Percentiles rank a stretch among this genome's conserved stretches.
These are phyloP conservation scores for Ypsolopha sequella DNA, from an alignment of 2,888 invertebrate species.

Conservation along the genomic window DNA sequence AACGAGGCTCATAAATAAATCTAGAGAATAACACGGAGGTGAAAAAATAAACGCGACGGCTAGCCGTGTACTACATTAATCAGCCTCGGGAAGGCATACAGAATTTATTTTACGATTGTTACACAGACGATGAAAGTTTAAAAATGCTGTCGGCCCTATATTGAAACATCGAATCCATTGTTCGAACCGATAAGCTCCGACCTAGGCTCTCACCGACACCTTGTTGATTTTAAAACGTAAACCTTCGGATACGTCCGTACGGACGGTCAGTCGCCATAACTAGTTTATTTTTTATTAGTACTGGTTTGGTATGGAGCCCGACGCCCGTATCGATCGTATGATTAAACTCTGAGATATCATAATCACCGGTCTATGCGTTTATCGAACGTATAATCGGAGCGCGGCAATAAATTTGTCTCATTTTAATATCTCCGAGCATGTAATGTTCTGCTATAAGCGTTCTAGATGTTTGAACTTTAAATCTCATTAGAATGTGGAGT, in stretches of 20 bases:
- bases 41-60: conserved; percentile 57
- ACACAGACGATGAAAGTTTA: conserved; percentile 67
- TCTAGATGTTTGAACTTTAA: conserved; percentile 38
- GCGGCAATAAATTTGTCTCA: conserved; percentile 67
- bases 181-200: conserved; percentile 39
- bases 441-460: conserved; percentile 45
- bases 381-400: conserved; percentile 65
- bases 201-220: conserved; percentile 35
- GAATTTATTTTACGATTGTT: conserved; percentile 70
- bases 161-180: conserved; percentile 67
- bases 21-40: conserved; percentile 52
- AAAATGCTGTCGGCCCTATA: conserved; percentile 66
- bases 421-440: conserved; percentile 63
- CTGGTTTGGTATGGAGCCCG: conserved; percentile 65
- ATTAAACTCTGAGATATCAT: conserved; percentile 66
- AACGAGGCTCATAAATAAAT: conserved; percentile 52
- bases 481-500: conserved; percentile 30
- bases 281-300: conserved; percentile 68
- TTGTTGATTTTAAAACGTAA: conserved; percentile 66
- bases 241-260: conserved; percentile 50
- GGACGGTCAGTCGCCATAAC: conserved; percentile 45
- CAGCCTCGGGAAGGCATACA: conserved; percentile 67
- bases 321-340: conserved; percentile 64
- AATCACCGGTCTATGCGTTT: conserved; percentile 68
- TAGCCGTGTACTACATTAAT: conserved; percentile 64